Evolutionary conservation across 92 coral and sea anemone genomes (phyloP), one percentile per base, ranked within the genome.

Genomic region (Epizoanthus scotinus): DNA sequence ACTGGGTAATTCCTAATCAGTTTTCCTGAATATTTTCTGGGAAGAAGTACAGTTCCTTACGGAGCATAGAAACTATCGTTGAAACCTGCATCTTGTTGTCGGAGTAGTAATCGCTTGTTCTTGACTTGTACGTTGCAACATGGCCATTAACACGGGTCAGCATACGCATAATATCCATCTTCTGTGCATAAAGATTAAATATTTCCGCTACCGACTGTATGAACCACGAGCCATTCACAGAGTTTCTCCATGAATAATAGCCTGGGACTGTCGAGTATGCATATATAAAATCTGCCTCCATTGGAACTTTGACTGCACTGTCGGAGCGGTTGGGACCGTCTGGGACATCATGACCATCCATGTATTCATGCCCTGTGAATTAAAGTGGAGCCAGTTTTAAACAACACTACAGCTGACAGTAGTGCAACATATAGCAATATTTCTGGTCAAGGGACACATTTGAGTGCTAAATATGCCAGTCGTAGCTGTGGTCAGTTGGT

Each of bases 191-290:
- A 8, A 67, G 86, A 22, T 74, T 84, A 10, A 93, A 83, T 19
- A 93, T 90, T 26, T 87, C 93, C 6, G 75, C 77, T 73, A 93
- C 53, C 1, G 97, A 90, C 84, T 93, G 97, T 58, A 93, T 90
- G 70, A 93, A 93, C 97, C 97, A 93, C 9, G 97, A 93, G 0
- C 97, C 97, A 83, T 93, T 93, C 26, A 85, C 87, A 12, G 97
- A 90, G 61, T 93, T 93, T 53, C 97, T 79, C 97, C 97, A 93
- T 0, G 97, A 93, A 56, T 87, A 90, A 82, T 93, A 93, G 6
- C 97, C 94, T 4, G 97, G 97, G 2, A 93, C 97, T 2, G 97
- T 93, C 20, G 97, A 93, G 85, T 93, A 93, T 12, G 97, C 97
- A 53, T 93, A 93, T 34, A 93, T 56, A 78, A 93, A 93, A 74